Percentiles rank a stretch among this genome's conserved stretches.
Conservation (phyloP, 1,140 invertebrate genomes). For the Tribolium castaneum region DNA sequence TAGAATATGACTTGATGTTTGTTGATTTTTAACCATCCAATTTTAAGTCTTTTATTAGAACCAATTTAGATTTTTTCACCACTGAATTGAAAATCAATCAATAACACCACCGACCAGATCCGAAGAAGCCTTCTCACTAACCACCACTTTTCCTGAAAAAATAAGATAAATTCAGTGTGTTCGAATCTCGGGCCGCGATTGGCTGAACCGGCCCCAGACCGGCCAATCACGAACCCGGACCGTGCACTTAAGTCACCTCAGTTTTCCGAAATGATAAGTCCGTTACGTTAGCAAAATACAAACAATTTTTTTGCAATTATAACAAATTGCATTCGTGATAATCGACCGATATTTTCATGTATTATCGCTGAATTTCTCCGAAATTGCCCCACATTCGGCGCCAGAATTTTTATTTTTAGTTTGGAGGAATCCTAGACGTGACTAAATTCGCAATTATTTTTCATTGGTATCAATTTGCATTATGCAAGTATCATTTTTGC, state of each 20-base stretch:
- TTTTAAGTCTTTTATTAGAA: slow-evolving; percentile 26
- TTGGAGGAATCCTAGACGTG: not conserved
- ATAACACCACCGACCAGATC: not conserved
- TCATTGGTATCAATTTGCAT: slow-evolving; percentile 1
- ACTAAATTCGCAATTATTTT: not conserved
- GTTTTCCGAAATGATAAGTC: not conserved
- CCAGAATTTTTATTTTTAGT: not conserved
- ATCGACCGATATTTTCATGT: not conserved
- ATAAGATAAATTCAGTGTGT: not conserved
- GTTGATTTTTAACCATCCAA: slow-evolving; percentile 35
- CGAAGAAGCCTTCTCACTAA: not conserved
- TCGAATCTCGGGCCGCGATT: not conserved
- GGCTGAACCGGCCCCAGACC: not conserved
- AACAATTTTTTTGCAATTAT: not conserved
- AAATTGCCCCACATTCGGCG: not conserved
- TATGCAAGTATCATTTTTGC: not conserved
- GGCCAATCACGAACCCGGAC: not conserved
- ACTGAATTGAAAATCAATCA: not conserved
- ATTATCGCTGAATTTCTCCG: not conserved
- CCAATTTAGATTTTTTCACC: slow-evolving; percentile 5
- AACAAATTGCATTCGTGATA: not conserved
- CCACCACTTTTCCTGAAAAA: not conserved
- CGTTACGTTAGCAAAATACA: not conserved
- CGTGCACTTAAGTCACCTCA: not conserved
- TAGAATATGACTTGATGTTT: slow-evolving; percentile 49